A percentile compares a stretch with the other conserved stretches of the same genome.
Evolutionary conservation across 2,797 vertebrate species (phyloP).

Genomic region (Lates japonicus): DNA sequence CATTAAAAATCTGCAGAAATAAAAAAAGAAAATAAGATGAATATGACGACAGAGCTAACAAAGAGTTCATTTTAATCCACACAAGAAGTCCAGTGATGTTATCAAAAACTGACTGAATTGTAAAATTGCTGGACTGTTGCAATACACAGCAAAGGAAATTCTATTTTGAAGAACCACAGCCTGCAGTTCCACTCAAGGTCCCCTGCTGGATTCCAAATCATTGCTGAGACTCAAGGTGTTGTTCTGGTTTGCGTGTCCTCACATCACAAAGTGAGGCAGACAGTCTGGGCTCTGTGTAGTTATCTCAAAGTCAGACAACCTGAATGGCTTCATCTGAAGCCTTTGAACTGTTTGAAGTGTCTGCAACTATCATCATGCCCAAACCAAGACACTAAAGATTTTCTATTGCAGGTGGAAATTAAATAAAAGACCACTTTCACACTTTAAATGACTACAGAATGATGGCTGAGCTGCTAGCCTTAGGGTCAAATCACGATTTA

Average conservation of each 20-base stretch:
- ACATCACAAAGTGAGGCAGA: not conserved
- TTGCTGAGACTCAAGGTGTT: not conserved
- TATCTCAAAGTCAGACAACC: conserved; percentile 3
- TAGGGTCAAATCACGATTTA: no score
- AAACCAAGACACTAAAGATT: not conserved
- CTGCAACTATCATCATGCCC: not conserved
- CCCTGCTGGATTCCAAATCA: not conserved
- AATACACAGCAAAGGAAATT: not conserved
- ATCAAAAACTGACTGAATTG: no score
- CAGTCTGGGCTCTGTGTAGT: not conserved
- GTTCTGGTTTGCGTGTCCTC: not conserved
- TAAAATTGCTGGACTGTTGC: no score
- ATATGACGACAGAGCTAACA: no score
- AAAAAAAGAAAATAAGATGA: no score
- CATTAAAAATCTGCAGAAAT: no score
- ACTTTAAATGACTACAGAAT: no score
- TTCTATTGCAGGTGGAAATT: not conserved
- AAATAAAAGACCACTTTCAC: no score
- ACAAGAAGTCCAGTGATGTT: no score
- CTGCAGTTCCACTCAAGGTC: not conserved
- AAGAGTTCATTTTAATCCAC: no score
- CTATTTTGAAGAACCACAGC: not conserved
- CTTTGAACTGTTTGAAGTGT: not conserved
- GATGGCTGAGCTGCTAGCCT: no score
- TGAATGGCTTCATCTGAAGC: no score